Percentiles rank a stretch among this genome's conserved stretches.
Conservation (phyloP, 2,797 vertebrate genomes). For the Danio aesculapii region DNA sequence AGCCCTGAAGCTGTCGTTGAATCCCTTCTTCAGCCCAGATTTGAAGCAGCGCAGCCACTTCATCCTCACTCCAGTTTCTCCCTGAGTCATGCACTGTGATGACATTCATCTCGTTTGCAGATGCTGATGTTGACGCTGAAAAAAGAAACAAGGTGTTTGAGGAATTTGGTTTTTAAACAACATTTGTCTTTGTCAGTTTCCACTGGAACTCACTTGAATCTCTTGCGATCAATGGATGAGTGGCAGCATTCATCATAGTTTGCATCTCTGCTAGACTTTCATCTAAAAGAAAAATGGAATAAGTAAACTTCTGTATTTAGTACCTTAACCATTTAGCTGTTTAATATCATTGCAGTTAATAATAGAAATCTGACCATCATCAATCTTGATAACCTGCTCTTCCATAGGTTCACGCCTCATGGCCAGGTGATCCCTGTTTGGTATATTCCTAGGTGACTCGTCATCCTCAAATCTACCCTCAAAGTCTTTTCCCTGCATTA, state of each 20-base stretch:
- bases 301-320: not conserved
- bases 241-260: conserved; percentile 56
- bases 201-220: conserved; percentile 41
- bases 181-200: not conserved
- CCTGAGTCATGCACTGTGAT: conserved; percentile 83
- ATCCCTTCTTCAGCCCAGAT: conserved; percentile 88
- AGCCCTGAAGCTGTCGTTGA: conserved; percentile 86
- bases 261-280: conserved; percentile 62
- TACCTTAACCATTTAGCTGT: not conserved
- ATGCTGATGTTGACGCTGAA: conserved; percentile 70
- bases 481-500: conserved; percentile 81
- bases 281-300: conserved; percentile 44
- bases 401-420: conserved; percentile 58
- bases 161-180: not conserved
- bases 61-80: conserved; percentile 89
- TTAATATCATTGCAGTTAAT: not conserved
- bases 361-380: conserved; percentile 72
- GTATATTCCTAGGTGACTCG: conserved; percentile 60
- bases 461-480: conserved; percentile 63
- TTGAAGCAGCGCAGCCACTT: conserved; percentile 84
- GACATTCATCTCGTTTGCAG: conserved; percentile 81
- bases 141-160: not conserved
- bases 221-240: conserved; percentile 52
- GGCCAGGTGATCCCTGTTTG: conserved; percentile 44
- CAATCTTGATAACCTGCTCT: conserved; percentile 78